Conservation (phyloP, 2,113 vertebrate species). For the Syngnathus typhle region DNA sequence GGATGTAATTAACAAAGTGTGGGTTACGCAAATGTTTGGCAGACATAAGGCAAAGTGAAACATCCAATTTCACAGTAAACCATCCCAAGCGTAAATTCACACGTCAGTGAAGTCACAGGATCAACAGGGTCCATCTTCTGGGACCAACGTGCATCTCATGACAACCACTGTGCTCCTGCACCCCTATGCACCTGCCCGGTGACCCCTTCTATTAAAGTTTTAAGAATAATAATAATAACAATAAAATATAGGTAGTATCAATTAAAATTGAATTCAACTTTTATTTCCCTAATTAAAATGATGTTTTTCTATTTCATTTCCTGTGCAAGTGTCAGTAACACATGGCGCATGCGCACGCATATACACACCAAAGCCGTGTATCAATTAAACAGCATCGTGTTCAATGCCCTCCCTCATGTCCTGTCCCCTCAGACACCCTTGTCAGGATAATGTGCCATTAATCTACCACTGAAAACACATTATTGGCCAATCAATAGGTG, state of each 20-base stretch:
- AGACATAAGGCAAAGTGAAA: neutral
- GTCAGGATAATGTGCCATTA: conserved; percentile 66
- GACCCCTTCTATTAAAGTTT: no score
- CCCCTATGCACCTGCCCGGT: no score
- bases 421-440: conserved; percentile 65
- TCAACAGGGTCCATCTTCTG: neutral
- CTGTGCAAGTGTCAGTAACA: neutral
- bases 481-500: conserved; percentile 68
- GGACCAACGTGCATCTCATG: neutral
- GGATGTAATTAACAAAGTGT: no score
- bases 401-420: conserved; percentile 57
- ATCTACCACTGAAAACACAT: conserved; percentile 61
- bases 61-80: neutral
- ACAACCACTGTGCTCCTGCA: neutral
- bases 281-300: neutral
- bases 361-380: conserved; percentile 19
- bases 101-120: neutral
- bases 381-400: conserved; percentile 58
- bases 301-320: neutral
- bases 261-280: no score
- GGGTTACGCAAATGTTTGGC: neutral
- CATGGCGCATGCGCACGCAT: neutral
- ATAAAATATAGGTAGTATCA: no score
- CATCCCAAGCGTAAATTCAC: neutral
- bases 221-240: no score